phyloP scores from a whole-genome alignment of 2,113 vertebrate genomes.

The Rhinolophus ferrumequinum region DNA sequence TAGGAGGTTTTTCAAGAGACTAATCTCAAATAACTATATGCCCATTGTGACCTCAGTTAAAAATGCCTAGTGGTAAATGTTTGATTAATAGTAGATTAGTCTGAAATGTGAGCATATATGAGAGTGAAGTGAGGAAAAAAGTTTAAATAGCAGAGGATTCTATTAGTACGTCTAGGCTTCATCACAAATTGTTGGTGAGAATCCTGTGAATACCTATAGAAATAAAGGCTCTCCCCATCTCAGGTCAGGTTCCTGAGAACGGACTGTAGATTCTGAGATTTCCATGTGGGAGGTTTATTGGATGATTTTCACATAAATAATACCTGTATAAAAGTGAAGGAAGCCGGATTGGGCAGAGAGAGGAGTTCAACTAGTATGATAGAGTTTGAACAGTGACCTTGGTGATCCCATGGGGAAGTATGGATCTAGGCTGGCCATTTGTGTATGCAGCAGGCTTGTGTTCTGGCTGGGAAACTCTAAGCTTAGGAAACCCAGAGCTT shows the following conservation, averaged over 20 bases:
- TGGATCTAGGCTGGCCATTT: neutral
- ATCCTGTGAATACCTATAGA: neutral
- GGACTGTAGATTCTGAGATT: neutral
- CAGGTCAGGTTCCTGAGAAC: neutral
- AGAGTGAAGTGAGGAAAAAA: neutral
- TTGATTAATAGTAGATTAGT: neutral
- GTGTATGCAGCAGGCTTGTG: neutral
- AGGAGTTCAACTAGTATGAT: neutral
- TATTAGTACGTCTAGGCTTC: neutral
- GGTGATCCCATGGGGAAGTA: neutral
- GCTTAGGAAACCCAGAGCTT: neutral
- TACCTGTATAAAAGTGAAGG: neutral
- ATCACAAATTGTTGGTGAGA: neutral
- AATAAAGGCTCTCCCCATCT: neutral
- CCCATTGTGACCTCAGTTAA: neutral
- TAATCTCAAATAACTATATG: neutral
- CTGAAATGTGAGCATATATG: neutral
- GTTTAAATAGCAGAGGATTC: neutral
- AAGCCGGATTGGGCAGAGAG: neutral
- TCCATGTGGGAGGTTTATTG: neutral
- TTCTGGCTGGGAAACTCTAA: neutral
- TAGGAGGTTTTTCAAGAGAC: neutral
- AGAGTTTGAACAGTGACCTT: neutral
- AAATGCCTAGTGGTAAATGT: neutral
- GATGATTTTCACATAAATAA: neutral